These are phyloP conservation scores for Catagonus wagneri DNA, from an alignment of 2,113 vertebrate species.

Conservation along the genomic window DNA sequence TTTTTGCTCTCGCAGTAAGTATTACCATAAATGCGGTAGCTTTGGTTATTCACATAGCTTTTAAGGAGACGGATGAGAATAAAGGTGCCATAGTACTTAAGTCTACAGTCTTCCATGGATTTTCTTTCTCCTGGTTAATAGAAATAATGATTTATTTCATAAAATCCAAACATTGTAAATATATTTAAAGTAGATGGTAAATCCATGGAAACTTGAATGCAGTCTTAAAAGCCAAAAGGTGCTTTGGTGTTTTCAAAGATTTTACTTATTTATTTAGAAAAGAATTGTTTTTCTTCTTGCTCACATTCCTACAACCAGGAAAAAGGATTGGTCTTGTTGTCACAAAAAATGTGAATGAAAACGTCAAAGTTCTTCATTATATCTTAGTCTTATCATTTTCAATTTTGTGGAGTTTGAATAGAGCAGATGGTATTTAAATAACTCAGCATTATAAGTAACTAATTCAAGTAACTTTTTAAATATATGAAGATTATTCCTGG, in stretches of 20 bases:
- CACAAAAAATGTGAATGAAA: constrained; percentile 22
- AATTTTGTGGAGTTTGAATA: constrained; percentile 40
- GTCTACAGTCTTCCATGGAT: background rate
- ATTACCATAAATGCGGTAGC: background rate
- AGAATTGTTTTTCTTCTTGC: background rate
- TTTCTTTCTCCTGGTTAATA: background rate
- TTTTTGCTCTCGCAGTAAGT: background rate
- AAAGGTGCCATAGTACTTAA: background rate
- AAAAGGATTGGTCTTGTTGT: background rate
- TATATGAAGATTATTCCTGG: background rate
- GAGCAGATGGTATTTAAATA: background rate
- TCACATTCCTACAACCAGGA: background rate
- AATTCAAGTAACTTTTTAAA: background rate
- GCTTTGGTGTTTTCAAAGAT: background rate
- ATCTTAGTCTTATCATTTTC: background rate
- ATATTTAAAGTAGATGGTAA: constrained; percentile 12
- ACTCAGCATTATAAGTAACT: background rate
- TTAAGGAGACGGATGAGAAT: background rate
- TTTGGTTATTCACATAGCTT: background rate
- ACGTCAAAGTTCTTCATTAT: background rate
- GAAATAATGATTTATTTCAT: background rate
- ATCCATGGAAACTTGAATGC: background rate
- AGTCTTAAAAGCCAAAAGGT: constrained; percentile 22
- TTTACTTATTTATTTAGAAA: constrained; percentile 2
- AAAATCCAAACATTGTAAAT: background rate